phyloP scores from a whole-genome alignment of 2,888 invertebrate species.

The Polia nebulosa region DNA sequence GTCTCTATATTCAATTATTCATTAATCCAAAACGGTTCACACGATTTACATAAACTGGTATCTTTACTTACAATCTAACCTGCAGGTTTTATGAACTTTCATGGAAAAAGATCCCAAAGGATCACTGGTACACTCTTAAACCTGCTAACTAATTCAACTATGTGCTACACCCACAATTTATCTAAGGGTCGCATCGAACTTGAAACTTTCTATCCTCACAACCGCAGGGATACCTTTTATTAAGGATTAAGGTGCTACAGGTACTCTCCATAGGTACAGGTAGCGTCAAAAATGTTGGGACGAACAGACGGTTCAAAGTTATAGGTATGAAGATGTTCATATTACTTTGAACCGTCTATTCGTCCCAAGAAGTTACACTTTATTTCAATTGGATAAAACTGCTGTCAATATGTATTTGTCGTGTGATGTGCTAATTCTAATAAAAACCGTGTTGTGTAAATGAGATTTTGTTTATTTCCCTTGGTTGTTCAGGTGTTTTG shows the following conservation, averaged over 20 bases:
- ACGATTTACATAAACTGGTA: slow-evolving; percentile 21
- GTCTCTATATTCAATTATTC: slow-evolving; percentile 18
- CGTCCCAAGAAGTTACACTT: background rate
- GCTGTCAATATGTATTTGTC: background rate
- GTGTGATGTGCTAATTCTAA: background rate
- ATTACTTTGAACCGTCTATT: no score
- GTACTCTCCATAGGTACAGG: slow-evolving; percentile 7
- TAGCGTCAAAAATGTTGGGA: background rate
- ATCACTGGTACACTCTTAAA: slow-evolving; percentile 6
- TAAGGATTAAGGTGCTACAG: slow-evolving; percentile 18
- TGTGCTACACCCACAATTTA: slow-evolving; percentile 32
- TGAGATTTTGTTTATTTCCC: background rate
- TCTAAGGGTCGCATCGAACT: slow-evolving; percentile 41
- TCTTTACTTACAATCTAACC: slow-evolving; percentile 6
- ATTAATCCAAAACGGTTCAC: slow-evolving; percentile 9
- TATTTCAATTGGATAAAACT: background rate
- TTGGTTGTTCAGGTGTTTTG: background rate
- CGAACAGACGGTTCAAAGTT: background rate
- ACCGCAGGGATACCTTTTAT: slow-evolving; percentile 32
- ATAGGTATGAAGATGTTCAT: no score
- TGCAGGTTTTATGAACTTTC: slow-evolving; percentile 28
- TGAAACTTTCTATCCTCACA: slow-evolving; percentile 42
- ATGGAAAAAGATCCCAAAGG: slow-evolving; percentile 11
- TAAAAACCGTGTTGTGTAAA: background rate
- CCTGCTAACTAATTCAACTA: slow-evolving; percentile 54